Evolutionary conservation across 2,888 invertebrate species (phyloP).

Genomic region (Dasysyrphus albostriatus): DNA sequence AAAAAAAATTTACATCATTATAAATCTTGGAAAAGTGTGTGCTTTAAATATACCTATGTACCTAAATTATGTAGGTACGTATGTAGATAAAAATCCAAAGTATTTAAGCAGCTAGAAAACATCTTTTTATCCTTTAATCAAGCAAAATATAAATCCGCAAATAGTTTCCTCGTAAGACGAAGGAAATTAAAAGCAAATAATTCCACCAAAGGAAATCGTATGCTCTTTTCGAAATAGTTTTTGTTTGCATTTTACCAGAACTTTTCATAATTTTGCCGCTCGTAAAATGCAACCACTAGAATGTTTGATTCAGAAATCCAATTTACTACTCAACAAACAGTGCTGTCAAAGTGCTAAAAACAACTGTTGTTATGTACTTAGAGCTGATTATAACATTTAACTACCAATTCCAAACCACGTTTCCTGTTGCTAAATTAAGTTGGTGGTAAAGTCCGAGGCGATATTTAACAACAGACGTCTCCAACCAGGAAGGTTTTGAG

Average conservation of each 20-base stretch:
- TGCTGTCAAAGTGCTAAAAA: not conserved
- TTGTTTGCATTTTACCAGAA: slow-evolving; percentile 19
- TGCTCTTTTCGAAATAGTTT: slow-evolving; percentile 33
- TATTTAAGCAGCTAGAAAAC: not conserved
- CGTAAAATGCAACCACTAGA: slow-evolving; percentile 13
- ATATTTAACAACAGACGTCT: too few relatives aligned
- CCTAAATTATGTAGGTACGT: too few relatives aligned
- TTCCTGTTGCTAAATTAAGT: too few relatives aligned
- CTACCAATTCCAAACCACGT: too few relatives aligned
- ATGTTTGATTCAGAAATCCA: slow-evolving; percentile 5
- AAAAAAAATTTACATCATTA: too few relatives aligned
- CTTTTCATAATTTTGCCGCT: not conserved
- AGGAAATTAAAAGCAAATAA: slow-evolving; percentile 60
- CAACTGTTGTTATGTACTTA: too few relatives aligned
- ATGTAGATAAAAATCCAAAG: too few relatives aligned
- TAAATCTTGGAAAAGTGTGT: too few relatives aligned
- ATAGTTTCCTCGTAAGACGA: not conserved
- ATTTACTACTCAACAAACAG: not conserved
- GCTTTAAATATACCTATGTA: too few relatives aligned
- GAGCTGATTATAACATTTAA: too few relatives aligned
- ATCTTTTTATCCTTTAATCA: not conserved
- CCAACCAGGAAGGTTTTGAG: too few relatives aligned
- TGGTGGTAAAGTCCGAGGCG: too few relatives aligned
- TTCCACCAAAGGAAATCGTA: slow-evolving; percentile 38
- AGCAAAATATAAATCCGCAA: slow-evolving; percentile 18